Evolutionary conservation across 2,888 invertebrate species (phyloP).

Genomic region (Ptilodon capucinus): DNA sequence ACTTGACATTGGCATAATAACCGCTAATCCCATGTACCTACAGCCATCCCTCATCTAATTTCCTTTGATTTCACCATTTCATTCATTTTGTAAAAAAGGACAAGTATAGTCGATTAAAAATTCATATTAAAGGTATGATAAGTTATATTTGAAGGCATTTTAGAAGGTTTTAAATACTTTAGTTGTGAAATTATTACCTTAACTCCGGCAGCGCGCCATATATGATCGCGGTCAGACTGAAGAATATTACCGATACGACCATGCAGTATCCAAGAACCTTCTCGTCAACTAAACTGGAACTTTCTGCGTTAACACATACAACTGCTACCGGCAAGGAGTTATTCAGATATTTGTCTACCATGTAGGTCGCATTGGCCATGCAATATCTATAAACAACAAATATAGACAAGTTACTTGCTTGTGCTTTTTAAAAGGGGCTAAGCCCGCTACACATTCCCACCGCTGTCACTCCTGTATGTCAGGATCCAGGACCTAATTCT

Average conservation of each 20-base stretch:
- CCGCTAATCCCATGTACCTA: no score
- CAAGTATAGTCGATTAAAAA: no score
- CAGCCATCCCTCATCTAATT: no score
- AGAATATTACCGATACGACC: slow-evolving; percentile 57
- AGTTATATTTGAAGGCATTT: background rate
- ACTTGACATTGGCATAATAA: no score
- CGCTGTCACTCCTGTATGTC: no score
- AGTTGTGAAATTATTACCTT: slow-evolving; percentile 40
- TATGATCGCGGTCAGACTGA: slow-evolving; percentile 52
- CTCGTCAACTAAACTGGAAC: slow-evolving; percentile 37
- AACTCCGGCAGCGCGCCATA: slow-evolving; percentile 57
- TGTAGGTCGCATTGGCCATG: slow-evolving; percentile 37
- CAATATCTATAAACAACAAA: slow-evolving; percentile 46
- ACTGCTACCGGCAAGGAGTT: slow-evolving; percentile 23
- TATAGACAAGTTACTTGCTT: background rate
- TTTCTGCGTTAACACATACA: slow-evolving; percentile 39
- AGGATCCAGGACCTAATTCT: no score
- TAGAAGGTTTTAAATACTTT: background rate
- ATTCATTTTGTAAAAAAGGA: no score
- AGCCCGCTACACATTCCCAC: no score
- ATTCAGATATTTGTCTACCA: slow-evolving; percentile 28
- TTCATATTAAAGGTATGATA: no score
- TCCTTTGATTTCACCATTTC: no score
- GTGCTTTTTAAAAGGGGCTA: no score
- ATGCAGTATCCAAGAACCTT: slow-evolving; percentile 54